Percentiles rank a stretch among this genome's conserved stretches.
Evolutionary conservation across 2,888 invertebrate species (phyloP).

Genomic region (Agelastica alni): DNA sequence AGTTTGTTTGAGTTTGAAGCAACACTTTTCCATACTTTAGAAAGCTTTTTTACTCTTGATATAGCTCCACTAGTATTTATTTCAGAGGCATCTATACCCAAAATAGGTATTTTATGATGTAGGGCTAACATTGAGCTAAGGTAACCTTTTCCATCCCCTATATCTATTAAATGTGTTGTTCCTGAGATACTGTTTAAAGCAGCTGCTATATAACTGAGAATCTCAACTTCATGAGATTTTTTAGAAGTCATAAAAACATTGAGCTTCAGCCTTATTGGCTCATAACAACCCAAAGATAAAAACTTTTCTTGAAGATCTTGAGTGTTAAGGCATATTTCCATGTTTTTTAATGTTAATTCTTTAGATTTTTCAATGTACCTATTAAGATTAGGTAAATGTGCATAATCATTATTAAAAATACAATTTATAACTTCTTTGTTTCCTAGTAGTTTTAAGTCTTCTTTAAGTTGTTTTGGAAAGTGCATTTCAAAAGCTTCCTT

Average conservation of each 20-base stretch:
- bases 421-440: conserved; percentile 57
- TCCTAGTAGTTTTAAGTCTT: conserved; percentile 58
- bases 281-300: conserved; percentile 48
- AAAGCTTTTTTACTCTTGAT: conserved; percentile 59
- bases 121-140: conserved; percentile 75
- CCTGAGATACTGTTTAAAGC: conserved; percentile 55
- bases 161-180: conserved; percentile 69
- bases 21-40: conserved; percentile 53
- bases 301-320: conserved; percentile 56
- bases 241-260: conserved; percentile 79
- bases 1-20: not conserved
- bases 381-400: conserved; percentile 40
- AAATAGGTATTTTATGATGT: conserved; percentile 70
- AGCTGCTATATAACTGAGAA: conserved; percentile 65
- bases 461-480: conserved; percentile 62
- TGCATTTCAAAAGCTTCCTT: conserved; percentile 63
- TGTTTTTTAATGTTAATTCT: conserved; percentile 47
- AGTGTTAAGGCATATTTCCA: conserved; percentile 56
- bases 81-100: conserved; percentile 80
- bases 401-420: conserved; percentile 57
- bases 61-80: conserved; percentile 71
- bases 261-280: conserved; percentile 53
- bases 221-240: conserved; percentile 80
- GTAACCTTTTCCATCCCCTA: conserved; percentile 90
- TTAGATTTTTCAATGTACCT: conserved; percentile 44